Evolutionary conservation across 2,797 vertebrate species (phyloP), one percentile per base, ranked within the genome.

Genomic region (Thunnus albacares): DNA sequence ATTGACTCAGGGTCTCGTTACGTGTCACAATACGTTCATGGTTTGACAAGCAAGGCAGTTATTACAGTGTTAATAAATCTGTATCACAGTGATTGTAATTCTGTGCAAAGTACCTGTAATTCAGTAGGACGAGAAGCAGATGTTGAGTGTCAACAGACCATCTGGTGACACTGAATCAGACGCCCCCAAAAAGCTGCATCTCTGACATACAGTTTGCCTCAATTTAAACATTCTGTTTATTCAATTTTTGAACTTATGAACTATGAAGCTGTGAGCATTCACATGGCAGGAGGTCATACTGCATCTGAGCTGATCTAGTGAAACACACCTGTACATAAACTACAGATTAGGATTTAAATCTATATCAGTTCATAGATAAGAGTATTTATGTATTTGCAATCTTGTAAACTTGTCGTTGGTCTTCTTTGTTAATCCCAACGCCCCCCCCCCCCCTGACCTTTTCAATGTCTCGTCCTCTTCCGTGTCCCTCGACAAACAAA

Each of bases 251-350:
- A 84, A 73, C 55, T 66, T 26, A 3, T 73, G 47, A 78, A n/a
- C 79, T 67, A 15, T 49, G 38, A 5, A 2, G 1, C 62, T 22
- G 12, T 38, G 24, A 35, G 55, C 30, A 22, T 62, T 66, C 41
- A 43, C 17, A 6, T 13, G 38, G 4, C 43, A 22, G 8, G 18
- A 38, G 64, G 35, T 77, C 68, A 52, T 0, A 4, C 14, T 41
- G 30, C 45, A 11, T 60, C 38, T 83, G 59, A 80, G 57, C 45
- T 11, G 30, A 57, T 75, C 35, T 13, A 41, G 35, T 38, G 20
- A 55, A 67, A 75, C 75, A 75, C 58, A 86, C 85, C 81, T 81
- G 77, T 58, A 55, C n/a, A 59, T 30, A 77, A 71, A 74, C 5
- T 0, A 11, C 22, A 63, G 64, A 83, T 89, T 53, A 81, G 58